Conservation (phyloP, 1,140 invertebrate species). For the Megalonaias nervosa region DNA sequence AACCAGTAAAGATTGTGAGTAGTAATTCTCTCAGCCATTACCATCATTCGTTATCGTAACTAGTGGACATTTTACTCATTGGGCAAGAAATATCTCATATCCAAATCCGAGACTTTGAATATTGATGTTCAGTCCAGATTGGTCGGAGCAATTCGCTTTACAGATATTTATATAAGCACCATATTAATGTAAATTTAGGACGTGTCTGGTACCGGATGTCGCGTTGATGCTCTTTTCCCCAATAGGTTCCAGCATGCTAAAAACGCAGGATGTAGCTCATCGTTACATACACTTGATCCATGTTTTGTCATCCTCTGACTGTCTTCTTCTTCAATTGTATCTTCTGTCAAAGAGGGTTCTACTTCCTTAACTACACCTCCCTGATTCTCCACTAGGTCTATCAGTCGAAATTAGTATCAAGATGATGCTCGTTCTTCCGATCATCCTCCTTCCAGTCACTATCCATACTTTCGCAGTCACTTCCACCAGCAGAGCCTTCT, state of each 20-base stretch:
- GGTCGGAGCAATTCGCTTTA: too few relatives aligned
- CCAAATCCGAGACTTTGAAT: too few relatives aligned
- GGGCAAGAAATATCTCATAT: too few relatives aligned
- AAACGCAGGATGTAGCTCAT: background rate
- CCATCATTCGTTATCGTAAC: too few relatives aligned
- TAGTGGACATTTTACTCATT: too few relatives aligned
- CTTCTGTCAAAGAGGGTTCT: too few relatives aligned
- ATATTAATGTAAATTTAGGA: background rate
- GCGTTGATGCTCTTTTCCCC: background rate
- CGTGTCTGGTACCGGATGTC: background rate
- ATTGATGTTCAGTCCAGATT: too few relatives aligned
- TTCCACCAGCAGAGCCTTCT: background rate
- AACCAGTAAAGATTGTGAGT: too few relatives aligned
- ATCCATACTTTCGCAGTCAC: background rate
- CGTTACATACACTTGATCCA: background rate
- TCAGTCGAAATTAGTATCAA: background rate
- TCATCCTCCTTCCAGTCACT: background rate
- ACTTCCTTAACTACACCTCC: background rate
- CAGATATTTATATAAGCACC: background rate
- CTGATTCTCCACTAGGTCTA: background rate
- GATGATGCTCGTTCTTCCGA: background rate
- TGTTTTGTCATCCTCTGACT: background rate
- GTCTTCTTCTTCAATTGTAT: background rate
- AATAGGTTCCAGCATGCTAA: background rate
- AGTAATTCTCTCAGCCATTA: too few relatives aligned